Percentiles rank a stretch among this genome's conserved stretches.
phyloP scores from a whole-genome alignment of 2,888 invertebrate species.

The Cosmorhoe ocellata region DNA sequence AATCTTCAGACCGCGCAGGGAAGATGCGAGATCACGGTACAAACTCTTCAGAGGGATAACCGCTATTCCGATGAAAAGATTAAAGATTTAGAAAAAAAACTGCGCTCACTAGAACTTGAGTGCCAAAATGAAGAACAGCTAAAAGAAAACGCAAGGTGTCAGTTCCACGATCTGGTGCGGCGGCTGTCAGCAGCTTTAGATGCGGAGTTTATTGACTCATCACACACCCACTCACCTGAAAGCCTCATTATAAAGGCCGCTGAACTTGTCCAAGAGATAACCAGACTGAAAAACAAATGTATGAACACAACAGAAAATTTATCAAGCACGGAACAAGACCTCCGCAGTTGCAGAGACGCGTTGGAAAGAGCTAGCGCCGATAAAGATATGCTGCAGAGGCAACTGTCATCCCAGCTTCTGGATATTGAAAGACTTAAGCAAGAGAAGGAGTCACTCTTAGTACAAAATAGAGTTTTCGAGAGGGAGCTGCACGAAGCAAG shows the following conservation, averaged over 20 bases:
- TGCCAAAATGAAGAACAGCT: constrained; percentile 88
- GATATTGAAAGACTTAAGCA: constrained; percentile 88
- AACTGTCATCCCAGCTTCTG: constrained; percentile 86
- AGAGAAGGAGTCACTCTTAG: constrained; percentile 89
- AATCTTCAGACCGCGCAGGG: constrained; percentile 84
- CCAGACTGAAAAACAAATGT: constrained; percentile 84
- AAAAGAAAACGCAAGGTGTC: constrained; percentile 86
- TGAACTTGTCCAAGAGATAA: constrained; percentile 89
- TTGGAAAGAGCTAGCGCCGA: constrained; percentile 85
- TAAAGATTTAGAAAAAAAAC: constrained; percentile 89
- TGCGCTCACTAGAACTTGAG: constrained; percentile 87
- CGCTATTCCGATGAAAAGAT: constrained; percentile 88
- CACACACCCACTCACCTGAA: constrained; percentile 85
- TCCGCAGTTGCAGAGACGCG: constrained; percentile 85
- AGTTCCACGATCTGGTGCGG: constrained; percentile 87
- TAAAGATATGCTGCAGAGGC: constrained; percentile 89
- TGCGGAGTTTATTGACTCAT: constrained; percentile 85
- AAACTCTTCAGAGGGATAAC: constrained; percentile 88
- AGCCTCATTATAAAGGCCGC: constrained; percentile 89
- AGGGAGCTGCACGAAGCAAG: constrained; percentile 87
- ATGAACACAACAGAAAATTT: constrained; percentile 83
- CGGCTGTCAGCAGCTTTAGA: constrained; percentile 88
- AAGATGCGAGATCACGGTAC: constrained; percentile 87
- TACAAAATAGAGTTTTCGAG: constrained; percentile 88
- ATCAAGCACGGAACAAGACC: constrained; percentile 84